Conservation (phyloP, 30 jellyfish, hydroid and myxozoan species). For the Chrysaora quinquecirrha region DNA sequence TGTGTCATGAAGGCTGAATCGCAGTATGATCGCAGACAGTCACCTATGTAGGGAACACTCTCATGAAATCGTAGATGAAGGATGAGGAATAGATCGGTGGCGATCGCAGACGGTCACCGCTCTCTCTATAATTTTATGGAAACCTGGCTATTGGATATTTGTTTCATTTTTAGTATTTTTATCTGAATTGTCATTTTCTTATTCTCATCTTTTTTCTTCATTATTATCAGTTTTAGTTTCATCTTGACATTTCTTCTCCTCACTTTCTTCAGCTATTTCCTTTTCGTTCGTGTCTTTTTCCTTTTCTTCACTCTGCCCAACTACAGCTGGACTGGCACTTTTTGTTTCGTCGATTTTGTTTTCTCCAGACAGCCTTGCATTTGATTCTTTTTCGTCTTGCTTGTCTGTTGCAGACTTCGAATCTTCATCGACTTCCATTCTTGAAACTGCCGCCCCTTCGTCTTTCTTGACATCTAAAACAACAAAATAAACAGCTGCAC, state of each 20-base stretch:
- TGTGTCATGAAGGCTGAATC: too few relatives aligned
- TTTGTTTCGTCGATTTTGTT: constrained; percentile 8
- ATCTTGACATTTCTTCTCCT: constrained; percentile 3
- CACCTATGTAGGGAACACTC: too few relatives aligned
- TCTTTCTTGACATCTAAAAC: constrained; percentile 17
- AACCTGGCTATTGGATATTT: constrained; percentile 15
- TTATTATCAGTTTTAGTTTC: constrained; percentile 13
- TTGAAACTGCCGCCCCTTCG: constrained; percentile 17
- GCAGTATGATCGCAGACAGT: too few relatives aligned
- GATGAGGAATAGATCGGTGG: too few relatives aligned
- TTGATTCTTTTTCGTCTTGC: constrained; percentile 1
- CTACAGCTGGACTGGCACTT: constrained; percentile 15
- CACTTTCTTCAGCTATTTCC: background rate
- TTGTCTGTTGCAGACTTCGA: background rate
- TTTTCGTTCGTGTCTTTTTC: constrained; percentile 10
- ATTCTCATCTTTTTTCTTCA: constrained; percentile 7
- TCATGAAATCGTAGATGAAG: too few relatives aligned
- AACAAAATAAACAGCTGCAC: too few relatives aligned
- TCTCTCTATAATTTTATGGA: too few relatives aligned
- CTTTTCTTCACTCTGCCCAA: constrained; percentile 32
- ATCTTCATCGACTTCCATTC: constrained; percentile 2
- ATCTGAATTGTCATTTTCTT: background rate
- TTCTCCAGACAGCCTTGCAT: constrained; percentile 2
- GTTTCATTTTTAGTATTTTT: constrained; percentile 8
- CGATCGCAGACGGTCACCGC: too few relatives aligned